A percentile compares a stretch with the other conserved stretches of the same genome.
phyloP scores from a whole-genome alignment of 2,888 invertebrate species.

The Amphimallon solstitiale region DNA sequence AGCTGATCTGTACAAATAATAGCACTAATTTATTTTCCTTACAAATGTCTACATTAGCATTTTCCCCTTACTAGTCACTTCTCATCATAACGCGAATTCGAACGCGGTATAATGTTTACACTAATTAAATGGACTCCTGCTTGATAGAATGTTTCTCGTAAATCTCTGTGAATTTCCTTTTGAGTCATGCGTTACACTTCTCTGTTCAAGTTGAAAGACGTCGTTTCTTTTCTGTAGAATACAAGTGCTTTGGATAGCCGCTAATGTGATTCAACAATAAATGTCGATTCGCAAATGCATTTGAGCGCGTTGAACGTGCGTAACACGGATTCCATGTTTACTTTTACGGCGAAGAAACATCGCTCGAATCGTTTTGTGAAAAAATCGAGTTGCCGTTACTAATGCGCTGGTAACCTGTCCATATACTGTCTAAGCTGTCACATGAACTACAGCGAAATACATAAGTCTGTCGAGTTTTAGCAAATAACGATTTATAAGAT shows the following conservation, averaged over 20 bases:
- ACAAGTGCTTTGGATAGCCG: neutral
- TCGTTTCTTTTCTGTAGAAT: conserved; percentile 15
- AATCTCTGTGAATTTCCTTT: conserved; percentile 14
- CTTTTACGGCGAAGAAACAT: conserved; percentile 19
- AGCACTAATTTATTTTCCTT: too few relatives aligned
- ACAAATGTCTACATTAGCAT: too few relatives aligned
- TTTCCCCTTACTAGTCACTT: conserved; percentile 6
- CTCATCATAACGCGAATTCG: conserved; percentile 7
- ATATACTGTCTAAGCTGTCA: conserved; percentile 16
- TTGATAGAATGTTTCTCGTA: neutral
- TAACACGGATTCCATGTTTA: conserved; percentile 2
- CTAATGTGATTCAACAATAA: conserved; percentile 23
- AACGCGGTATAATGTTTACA: neutral
- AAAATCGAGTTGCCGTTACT: conserved; percentile 21
- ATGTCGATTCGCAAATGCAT: conserved; percentile 15
- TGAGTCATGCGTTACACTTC: neutral
- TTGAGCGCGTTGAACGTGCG: conserved; percentile 14
- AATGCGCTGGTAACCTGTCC: conserved; percentile 29
- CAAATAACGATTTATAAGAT: neutral
- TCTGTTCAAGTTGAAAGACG: conserved; percentile 18
- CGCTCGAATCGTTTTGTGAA: conserved; percentile 9
- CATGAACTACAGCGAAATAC: conserved; percentile 16
- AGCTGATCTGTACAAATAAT: too few relatives aligned
- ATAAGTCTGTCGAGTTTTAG: neutral
- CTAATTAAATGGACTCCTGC: conserved; percentile 18